These are phyloP conservation scores for Pangasianodon hypophthalmus DNA, from an alignment of 2,113 vertebrate species.

Conservation along the genomic window DNA sequence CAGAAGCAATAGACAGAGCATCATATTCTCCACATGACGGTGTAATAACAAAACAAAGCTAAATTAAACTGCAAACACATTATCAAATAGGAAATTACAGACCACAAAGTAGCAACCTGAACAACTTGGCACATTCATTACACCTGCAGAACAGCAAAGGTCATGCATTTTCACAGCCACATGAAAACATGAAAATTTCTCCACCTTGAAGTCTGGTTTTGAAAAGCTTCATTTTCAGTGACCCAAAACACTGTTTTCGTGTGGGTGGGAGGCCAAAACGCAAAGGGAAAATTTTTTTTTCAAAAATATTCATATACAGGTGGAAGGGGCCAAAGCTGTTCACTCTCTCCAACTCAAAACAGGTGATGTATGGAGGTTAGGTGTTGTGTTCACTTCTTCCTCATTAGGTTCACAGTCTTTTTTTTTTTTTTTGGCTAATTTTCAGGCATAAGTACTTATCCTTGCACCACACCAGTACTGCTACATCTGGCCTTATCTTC, in stretches of 20 bases:
- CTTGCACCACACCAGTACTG: background rate
- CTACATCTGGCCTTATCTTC: background rate
- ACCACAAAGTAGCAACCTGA: background rate
- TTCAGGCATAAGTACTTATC: background rate
- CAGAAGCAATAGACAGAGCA: background rate
- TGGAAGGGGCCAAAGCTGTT: background rate
- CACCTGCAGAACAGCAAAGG: background rate
- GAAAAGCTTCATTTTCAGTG: background rate
- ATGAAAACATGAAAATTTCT: background rate
- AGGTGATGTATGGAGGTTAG: background rate
- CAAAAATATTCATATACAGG: background rate
- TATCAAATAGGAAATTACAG: background rate
- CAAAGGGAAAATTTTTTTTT: background rate
- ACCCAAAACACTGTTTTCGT: background rate
- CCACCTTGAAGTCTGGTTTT: background rate
- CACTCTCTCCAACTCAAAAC: background rate
- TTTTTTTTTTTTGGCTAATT: background rate
- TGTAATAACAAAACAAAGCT: background rate
- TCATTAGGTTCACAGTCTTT: background rate
- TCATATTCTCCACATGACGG: background rate
- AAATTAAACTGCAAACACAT: slow-evolving; percentile 1
- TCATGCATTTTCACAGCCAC: background rate
- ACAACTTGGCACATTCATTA: background rate
- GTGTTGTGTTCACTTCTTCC: background rate
- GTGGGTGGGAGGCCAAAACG: background rate